phyloP scores from a whole-genome alignment of 2,113 vertebrate genomes.

The Lepus americanus region DNA sequence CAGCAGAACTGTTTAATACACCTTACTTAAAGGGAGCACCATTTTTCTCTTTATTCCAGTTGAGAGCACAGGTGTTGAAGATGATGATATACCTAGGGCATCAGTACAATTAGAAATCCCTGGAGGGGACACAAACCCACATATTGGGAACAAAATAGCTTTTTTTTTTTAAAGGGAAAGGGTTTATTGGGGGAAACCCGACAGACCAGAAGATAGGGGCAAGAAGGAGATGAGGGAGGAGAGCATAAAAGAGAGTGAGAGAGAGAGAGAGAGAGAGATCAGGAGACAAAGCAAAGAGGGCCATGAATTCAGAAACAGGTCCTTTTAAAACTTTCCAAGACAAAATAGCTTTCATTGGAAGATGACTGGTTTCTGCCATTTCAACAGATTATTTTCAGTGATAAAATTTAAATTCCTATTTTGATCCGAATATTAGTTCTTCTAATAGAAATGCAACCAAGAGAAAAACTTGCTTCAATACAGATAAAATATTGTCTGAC shows the following conservation, averaged over 20 bases:
- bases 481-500: neutral
- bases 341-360: neutral
- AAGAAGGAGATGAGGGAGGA: no score
- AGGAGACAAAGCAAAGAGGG: no score
- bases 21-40: neutral
- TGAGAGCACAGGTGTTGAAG: neutral
- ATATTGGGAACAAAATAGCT: neutral
- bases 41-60: neutral
- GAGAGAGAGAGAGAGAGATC: no score
- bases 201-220: no score
- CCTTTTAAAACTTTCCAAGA: no score
- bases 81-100: neutral
- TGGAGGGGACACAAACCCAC: neutral
- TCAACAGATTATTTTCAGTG: constrained; percentile 10
- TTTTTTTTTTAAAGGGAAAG: neutral
- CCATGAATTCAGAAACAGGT: no score
- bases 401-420: constrained; percentile 27
- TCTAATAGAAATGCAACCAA: constrained; percentile 18
- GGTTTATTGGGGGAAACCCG: no score
- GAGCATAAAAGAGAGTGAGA: no score
- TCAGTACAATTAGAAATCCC: neutral
- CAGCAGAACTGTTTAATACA: constrained; percentile 4
- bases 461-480: neutral
- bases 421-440: constrained; percentile 16
- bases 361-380: neutral